phyloP scores from a whole-genome alignment of 2,113 vertebrate genomes.

The Stigmatopora nigra region DNA sequence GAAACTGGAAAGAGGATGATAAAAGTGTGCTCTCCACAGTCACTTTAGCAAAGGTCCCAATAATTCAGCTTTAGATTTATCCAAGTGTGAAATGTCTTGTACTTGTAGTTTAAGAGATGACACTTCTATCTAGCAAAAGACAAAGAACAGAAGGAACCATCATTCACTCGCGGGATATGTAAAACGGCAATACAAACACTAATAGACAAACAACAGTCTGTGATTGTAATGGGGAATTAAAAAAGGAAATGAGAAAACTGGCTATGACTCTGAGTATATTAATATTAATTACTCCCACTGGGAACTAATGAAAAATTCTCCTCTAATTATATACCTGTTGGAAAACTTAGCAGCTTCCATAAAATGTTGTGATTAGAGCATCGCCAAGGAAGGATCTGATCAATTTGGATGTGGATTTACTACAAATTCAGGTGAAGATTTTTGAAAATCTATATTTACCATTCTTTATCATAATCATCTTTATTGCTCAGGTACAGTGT shows the following conservation, averaged over 20 bases:
- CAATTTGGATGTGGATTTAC: not conserved
- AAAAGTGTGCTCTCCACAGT: not conserved
- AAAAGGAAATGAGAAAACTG: conserved; percentile 16
- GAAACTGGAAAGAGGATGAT: not conserved
- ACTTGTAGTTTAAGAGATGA: not conserved
- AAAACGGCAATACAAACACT: conserved; percentile 9
- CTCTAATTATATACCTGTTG: not conserved
- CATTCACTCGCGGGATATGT: conserved; percentile 22
- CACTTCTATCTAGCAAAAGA: not conserved
- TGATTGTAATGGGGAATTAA: conserved; percentile 7
- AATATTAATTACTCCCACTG: conserved; percentile 7
- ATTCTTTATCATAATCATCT: not conserved
- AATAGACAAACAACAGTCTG: conserved; percentile 16
- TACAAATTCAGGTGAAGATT: not conserved
- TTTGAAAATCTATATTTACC: not conserved
- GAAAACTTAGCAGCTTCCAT: not conserved
- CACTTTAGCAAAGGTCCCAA: not conserved
- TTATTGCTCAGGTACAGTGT: not conserved
- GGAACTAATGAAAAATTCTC: not conserved
- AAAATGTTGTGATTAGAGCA: not conserved
- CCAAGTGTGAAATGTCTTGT: not conserved
- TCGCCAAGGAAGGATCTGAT: not conserved
- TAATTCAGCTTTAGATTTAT: not conserved
- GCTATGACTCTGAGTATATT: not conserved
- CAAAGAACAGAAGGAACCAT: not conserved